Evolutionary conservation across 2,888 invertebrate genomes (phyloP).

Genomic region (Copidosoma aretas): DNA sequence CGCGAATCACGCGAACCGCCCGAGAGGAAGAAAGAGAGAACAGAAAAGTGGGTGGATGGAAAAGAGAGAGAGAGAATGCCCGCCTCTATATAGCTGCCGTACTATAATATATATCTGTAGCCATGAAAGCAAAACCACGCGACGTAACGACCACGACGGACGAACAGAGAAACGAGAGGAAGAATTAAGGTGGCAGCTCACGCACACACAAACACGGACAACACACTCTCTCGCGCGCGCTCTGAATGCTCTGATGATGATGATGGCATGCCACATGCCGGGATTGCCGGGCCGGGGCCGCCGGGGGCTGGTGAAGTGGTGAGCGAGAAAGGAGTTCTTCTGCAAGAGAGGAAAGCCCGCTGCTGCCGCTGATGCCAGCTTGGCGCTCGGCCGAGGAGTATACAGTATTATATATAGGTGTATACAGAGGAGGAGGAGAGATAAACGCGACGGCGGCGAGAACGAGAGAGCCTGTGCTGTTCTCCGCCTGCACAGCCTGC

Average conservation of each 20-base stretch:
- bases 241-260: too few relatives aligned
- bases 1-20: too few relatives aligned
- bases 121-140: background rate
- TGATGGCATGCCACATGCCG: too few relatives aligned
- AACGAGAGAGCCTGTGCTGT: background rate
- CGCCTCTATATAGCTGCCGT: too few relatives aligned
- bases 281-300: background rate
- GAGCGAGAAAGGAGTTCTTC: background rate
- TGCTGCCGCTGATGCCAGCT: background rate
- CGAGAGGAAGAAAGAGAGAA: background rate
- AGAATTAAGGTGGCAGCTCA: too few relatives aligned
- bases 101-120: too few relatives aligned
- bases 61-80: conserved; percentile 1
- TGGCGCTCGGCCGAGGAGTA: background rate
- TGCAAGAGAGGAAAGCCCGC: background rate
- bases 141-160: too few relatives aligned
- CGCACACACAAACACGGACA: background rate
- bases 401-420: background rate
- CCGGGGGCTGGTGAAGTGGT: too few relatives aligned
- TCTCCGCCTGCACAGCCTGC: background rate
- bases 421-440: background rate
- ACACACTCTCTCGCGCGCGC: background rate
- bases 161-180: too few relatives aligned
- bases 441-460: background rate
- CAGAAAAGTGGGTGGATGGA: conserved; percentile 5